Evolutionary conservation across 2,888 invertebrate species (phyloP), one percentile per base, ranked within the genome.

Genomic region (Lumbricus terrestris): DNA sequence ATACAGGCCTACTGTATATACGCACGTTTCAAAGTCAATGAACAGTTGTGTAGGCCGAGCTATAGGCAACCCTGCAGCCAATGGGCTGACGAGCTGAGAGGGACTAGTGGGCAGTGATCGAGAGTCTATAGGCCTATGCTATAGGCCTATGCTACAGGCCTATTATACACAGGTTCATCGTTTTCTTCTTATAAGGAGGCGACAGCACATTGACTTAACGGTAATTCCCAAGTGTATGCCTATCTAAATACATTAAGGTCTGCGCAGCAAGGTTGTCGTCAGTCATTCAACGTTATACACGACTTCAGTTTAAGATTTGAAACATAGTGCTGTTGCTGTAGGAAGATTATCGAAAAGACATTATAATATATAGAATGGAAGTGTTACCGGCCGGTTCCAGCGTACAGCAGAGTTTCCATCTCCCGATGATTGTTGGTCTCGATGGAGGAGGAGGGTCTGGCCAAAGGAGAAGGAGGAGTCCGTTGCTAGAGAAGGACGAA

Each of bases 21-120:
- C 3, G 13, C 8, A 69, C 11, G 4, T n/a, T n/a, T 29, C 1
- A n/a, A n/a, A n/a, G 29, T 69, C 69, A 69, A 69, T 69, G 69
- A 69, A 69, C 69, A n/a, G 69, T 69, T 69, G 69, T 69, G 69
- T 69, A 69, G 69, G 69, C n/a, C 69, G 69, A n/a, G n/a, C 69
- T 5, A 69, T n/a, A n/a, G 13, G 69, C 29, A n/a, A n/a, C 69
- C 69, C n/a, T n/a, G n/a, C n/a, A 69, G 69, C 69, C 69, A 69
- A 69, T 69, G n/a, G 69, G 69, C 29, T 69, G 69, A 69, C 69
- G n/a, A 18, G 47, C n/a, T n/a, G n/a, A n/a, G n/a, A n/a, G n/a
- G n/a, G n/a, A n/a, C n/a, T n/a, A n/a, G n/a, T n/a, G n/a, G n/a
- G n/a, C n/a, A n/a, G n/a, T n/a, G n/a, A n/a, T n/a, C n/a, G n/a